Evolutionary conservation across 2,888 invertebrate species (phyloP).

Genomic region (Empis livida): DNA sequence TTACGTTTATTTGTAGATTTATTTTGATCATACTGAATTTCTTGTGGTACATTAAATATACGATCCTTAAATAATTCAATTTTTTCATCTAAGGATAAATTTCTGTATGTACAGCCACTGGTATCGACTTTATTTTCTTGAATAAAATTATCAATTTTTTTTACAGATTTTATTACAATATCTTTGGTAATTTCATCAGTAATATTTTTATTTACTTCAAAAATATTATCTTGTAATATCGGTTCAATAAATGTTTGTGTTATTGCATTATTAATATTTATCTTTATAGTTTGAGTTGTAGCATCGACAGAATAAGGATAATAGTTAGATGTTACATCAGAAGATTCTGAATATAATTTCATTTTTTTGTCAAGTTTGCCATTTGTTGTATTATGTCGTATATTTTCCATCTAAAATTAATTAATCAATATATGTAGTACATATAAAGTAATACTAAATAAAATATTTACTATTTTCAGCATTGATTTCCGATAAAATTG

Average conservation of each 20-base stretch:
- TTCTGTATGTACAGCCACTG: background rate
- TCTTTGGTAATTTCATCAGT: too few species aligned
- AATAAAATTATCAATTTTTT: background rate
- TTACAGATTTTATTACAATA: too few species aligned
- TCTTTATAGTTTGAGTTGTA: background rate
- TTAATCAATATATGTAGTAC: too few species aligned
- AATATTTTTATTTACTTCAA: background rate
- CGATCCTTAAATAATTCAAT: background rate
- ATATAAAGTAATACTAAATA: background rate
- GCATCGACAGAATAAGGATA: background rate
- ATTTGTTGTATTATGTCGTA: background rate
- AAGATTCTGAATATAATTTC: background rate
- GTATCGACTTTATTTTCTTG: background rate
- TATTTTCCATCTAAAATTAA: background rate
- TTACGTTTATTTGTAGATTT: too few species aligned
- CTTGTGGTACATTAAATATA: too few species aligned
- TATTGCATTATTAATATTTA: background rate
- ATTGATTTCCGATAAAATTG: constrained; percentile 26
- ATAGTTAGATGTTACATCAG: too few species aligned
- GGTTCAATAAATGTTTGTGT: background rate
- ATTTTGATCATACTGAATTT: too few species aligned
- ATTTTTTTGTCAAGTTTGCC: background rate
- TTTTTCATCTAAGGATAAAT: background rate
- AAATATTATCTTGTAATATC: background rate
- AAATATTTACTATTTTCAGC: constrained; percentile 26